phyloP scores from a whole-genome alignment of 2,888 invertebrate genomes.

The Thymelicus sylvestris region DNA sequence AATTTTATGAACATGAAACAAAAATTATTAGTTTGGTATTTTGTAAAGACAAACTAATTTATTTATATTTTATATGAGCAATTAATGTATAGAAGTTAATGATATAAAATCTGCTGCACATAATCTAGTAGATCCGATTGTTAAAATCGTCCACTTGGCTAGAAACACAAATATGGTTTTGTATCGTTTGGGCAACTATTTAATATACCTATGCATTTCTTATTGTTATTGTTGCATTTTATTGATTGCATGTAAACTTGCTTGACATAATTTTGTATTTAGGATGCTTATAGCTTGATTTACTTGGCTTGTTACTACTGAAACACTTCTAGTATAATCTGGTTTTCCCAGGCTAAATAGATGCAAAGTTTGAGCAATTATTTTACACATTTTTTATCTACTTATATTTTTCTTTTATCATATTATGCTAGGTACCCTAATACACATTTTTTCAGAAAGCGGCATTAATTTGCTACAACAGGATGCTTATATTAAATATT shows the following conservation, averaged over 20 bases:
- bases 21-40: neutral
- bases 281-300: neutral
- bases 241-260: slow-evolving; percentile 1
- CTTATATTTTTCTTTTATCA: neutral
- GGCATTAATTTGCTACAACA: neutral
- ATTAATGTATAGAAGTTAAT: neutral
- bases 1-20: neutral
- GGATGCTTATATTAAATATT: neutral
- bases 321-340: too few species aligned
- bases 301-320: neutral
- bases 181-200: neutral
- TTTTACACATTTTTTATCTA: too few species aligned
- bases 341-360: too few species aligned
- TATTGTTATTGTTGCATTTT: slow-evolving; percentile 2
- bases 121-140: neutral
- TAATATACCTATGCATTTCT: neutral
- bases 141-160: neutral
- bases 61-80: slow-evolving; percentile 2
- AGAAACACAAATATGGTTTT: neutral
- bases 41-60: neutral
- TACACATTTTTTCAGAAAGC: neutral
- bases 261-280: neutral
- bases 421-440: neutral
- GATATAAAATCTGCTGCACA: neutral
- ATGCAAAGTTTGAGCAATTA: too few species aligned